Percentiles rank a stretch among this genome's conserved stretches.
Conservation (phyloP, 2,113 vertebrate species). For the Tragulus kanchil region DNA sequence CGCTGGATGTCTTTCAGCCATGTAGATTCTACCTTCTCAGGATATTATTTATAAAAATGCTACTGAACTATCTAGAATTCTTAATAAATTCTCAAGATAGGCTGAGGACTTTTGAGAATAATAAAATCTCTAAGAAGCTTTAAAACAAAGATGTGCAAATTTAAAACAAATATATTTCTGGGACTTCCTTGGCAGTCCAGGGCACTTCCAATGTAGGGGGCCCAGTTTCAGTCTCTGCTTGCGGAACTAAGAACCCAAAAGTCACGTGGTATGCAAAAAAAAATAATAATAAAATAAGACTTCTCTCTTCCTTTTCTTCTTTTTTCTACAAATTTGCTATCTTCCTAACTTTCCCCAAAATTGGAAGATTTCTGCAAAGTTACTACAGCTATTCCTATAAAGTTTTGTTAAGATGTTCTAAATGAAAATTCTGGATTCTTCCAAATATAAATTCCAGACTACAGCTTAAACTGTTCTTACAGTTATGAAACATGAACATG, state of each 20-base stretch:
- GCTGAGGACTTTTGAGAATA: slow-evolving; percentile 12
- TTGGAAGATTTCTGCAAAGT: background rate
- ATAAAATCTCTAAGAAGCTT: slow-evolving; percentile 53
- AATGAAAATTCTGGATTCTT: background rate
- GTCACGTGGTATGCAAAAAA: background rate
- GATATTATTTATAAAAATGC: slow-evolving; percentile 40
- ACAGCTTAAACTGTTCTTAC: background rate
- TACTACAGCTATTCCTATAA: background rate
- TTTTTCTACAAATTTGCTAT: background rate
- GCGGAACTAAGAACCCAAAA: background rate
- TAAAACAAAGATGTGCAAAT: slow-evolving; percentile 38
- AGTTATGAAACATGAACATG: background rate
- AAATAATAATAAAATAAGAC: background rate
- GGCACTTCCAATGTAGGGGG: background rate
- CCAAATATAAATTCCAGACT: background rate
- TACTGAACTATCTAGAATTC: background rate
- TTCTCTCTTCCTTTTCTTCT: background rate
- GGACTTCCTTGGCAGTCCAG: background rate
- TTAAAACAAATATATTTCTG: background rate
- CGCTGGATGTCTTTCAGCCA: background rate
- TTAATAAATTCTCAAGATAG: background rate
- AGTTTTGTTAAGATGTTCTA: slow-evolving; percentile 14
- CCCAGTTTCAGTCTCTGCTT: background rate
- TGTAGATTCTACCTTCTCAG: background rate
- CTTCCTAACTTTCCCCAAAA: slow-evolving; percentile 2